These are phyloP conservation scores for Oceanites oceanicus DNA, from an alignment of 2,113 vertebrate genomes.

Conservation along the genomic window DNA sequence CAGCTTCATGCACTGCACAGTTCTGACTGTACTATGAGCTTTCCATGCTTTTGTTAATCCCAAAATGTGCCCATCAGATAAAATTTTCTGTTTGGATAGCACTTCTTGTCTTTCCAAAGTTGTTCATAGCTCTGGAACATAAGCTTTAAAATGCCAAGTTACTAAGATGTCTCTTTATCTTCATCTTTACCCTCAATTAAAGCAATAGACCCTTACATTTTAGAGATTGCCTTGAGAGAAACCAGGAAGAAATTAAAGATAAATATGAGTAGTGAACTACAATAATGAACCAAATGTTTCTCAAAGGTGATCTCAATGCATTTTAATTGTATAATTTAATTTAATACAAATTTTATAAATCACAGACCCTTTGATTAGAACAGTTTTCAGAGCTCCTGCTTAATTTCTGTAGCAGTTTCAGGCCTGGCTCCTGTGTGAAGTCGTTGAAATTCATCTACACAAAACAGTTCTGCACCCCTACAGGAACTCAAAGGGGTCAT, in stretches of 20 bases:
- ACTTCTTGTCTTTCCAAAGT: slow-evolving; percentile 24
- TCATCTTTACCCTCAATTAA: not conserved
- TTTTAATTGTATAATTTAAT: not conserved
- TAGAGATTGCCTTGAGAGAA: not conserved
- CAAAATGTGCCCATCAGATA: slow-evolving; percentile 48
- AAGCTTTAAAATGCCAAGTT: slow-evolving; percentile 3
- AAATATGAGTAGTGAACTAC: not conserved
- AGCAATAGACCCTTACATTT: not conserved
- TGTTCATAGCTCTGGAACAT: not conserved
- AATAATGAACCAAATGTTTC: not conserved
- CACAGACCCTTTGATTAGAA: not conserved
- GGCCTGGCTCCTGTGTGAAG: not conserved
- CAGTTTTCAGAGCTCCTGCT: not conserved
- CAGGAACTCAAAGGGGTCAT: not conserved
- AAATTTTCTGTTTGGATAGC: slow-evolving; percentile 20
- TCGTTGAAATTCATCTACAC: not conserved
- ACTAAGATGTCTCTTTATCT: not conserved
- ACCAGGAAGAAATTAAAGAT: not conserved
- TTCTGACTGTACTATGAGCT: not conserved
- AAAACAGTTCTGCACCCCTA: not conserved
- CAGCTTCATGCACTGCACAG: not conserved
- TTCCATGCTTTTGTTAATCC: not conserved
- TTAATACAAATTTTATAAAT: not conserved
- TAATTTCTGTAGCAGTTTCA: not conserved
- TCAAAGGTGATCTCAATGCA: not conserved